A percentile compares a stretch with the other conserved stretches of the same genome.
Conservation (phyloP, 2,113 vertebrate species). For the Micronisus gabar region DNA sequence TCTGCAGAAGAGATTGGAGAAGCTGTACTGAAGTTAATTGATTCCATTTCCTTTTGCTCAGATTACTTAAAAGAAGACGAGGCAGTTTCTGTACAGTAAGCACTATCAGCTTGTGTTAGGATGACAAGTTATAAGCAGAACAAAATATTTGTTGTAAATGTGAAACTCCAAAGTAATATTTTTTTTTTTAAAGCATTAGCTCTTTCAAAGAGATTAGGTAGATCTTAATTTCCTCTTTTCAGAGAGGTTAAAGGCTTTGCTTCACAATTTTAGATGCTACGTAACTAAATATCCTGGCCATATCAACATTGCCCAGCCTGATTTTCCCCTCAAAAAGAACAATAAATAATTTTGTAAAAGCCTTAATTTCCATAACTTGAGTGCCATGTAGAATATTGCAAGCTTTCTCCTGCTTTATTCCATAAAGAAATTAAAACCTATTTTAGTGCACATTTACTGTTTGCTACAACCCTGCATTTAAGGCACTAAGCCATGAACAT, state of each 20-base stretch:
- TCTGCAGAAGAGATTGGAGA: not conserved
- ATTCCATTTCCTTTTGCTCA: not conserved
- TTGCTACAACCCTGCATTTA: not conserved
- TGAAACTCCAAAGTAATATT: not conserved
- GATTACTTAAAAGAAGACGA: not conserved
- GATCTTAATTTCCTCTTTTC: not conserved
- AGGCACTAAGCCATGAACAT: not conserved
- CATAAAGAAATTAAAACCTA: not conserved
- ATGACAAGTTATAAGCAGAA: conserved; percentile 1
- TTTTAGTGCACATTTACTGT: not conserved
- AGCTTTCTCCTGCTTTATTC: conserved; percentile 11
- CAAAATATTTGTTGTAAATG: not conserved
- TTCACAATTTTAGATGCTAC: not conserved
- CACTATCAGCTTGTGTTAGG: not conserved
- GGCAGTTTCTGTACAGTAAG: not conserved
- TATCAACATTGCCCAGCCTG: not conserved
- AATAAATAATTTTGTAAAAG: not conserved
- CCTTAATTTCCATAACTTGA: not conserved
- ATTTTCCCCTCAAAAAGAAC: not conserved
- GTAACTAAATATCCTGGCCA: not conserved
- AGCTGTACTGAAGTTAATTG: not conserved
- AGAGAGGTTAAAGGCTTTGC: not conserved
- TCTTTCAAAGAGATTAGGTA: not conserved
- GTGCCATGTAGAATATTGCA: not conserved
- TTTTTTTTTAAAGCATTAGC: not conserved